Evolutionary conservation across 2,888 invertebrate genomes (phyloP).

Genomic region (Bedellia somnulentella): DNA sequence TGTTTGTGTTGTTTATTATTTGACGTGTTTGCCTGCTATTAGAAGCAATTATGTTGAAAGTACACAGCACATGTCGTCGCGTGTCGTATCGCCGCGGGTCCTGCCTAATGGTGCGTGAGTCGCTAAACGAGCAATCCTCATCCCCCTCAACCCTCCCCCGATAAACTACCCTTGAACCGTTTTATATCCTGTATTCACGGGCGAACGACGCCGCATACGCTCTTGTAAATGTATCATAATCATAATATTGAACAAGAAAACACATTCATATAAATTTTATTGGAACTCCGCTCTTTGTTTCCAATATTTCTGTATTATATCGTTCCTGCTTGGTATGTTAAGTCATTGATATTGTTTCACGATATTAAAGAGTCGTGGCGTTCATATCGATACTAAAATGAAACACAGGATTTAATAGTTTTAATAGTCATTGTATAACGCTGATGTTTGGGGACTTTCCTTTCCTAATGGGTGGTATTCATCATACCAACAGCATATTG

Average conservation of each 20-base stretch:
- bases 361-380: too few species aligned
- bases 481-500: constrained; percentile 35
- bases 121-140: constrained; percentile 14
- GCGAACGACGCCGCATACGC: constrained; percentile 17
- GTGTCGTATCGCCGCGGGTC: constrained; percentile 33
- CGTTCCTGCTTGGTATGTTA: too few species aligned
- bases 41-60: constrained; percentile 53
- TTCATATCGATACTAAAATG: too few species aligned
- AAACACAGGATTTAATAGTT: too few species aligned
- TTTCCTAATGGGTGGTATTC: constrained; percentile 24
- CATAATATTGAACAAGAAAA: too few species aligned
- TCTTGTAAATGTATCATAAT: constrained; percentile 20
- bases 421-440: too few species aligned
- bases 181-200: constrained; percentile 19
- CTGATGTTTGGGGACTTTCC: constrained; percentile 33
- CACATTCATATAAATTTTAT: too few species aligned
- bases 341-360: too few species aligned
- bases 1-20: constrained; percentile 5
- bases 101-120: constrained; percentile 50
- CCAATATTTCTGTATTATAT: too few species aligned
- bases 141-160: constrained; percentile 15
- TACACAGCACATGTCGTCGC: constrained; percentile 35
- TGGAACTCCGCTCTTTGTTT: too few species aligned
- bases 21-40: constrained; percentile 21
- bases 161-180: constrained; percentile 30